Conservation (phyloP, 2,888 invertebrate genomes). For the Ligdia adustata region DNA sequence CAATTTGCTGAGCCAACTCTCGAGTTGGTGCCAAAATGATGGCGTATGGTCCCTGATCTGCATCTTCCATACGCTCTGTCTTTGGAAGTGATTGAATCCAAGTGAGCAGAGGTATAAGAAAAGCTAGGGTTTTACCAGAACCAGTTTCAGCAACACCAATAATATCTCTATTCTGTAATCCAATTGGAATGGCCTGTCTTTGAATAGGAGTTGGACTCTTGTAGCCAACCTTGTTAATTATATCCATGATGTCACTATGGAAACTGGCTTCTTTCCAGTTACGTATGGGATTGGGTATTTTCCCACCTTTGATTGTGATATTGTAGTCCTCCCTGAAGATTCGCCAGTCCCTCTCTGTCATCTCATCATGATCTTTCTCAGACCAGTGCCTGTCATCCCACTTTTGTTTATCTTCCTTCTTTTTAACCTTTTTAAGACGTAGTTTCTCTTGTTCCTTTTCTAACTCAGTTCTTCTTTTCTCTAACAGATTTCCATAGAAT, state of each 20-base stretch:
- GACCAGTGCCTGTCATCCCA: conserved; percentile 99
- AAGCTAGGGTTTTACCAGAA: conserved; percentile 99
- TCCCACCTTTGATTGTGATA: conserved; percentile 98
- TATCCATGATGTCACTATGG: conserved; percentile 95
- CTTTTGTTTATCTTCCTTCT: conserved; percentile 98
- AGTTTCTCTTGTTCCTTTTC: conserved; percentile 98
- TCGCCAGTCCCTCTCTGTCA: conserved; percentile 99
- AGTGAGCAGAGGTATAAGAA: conserved; percentile 97
- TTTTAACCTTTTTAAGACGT: conserved; percentile 95
- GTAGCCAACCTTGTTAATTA: conserved; percentile 97
- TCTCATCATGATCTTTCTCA: conserved; percentile 96
- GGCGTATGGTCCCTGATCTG: conserved; percentile 98
- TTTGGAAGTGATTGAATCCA: conserved; percentile 99
- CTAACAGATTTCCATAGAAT: conserved; percentile 98
- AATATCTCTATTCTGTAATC: conserved; percentile 96
- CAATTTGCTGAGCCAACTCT: conserved; percentile 99
- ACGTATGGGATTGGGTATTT: conserved; percentile 97
- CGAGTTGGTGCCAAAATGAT: conserved; percentile 99
- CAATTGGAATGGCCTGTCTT: conserved; percentile 99
- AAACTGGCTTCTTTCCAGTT: conserved; percentile 97
- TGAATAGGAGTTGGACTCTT: conserved; percentile 99
- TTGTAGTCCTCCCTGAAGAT: conserved; percentile 99
- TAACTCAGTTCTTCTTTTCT: conserved; percentile 96
- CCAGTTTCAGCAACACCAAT: conserved; percentile 99
- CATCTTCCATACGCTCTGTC: conserved; percentile 94